Evolutionary conservation across 2,888 invertebrate species (phyloP).

Genomic region (Orchesella flavescens): DNA sequence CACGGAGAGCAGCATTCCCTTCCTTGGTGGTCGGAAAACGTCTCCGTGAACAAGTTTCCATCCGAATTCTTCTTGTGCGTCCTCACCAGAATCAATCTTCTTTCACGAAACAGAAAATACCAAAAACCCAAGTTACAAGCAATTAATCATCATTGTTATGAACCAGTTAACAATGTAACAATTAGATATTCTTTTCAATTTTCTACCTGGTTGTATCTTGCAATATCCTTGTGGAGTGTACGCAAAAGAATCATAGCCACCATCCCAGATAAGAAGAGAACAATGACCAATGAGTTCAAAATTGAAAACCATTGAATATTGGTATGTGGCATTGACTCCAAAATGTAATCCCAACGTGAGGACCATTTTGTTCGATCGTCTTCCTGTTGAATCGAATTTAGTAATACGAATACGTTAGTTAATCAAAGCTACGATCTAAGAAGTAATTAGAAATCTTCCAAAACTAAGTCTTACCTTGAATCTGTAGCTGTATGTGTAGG

Average conservation of each 20-base stretch:
- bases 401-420: no score
- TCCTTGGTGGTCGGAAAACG: constrained; percentile 81
- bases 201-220: constrained; percentile 92
- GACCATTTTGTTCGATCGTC: constrained; percentile 96
- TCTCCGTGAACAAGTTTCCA: constrained; percentile 82
- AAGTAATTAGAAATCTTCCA: neutral
- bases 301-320: constrained; percentile 99
- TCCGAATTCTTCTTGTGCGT: constrained; percentile 87
- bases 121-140: neutral
- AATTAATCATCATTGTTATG: neutral
- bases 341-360: constrained; percentile 98
- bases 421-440: constrained; percentile 4
- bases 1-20: constrained; percentile 96
- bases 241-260: constrained; percentile 98
- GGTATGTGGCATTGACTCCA: constrained; percentile 98
- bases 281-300: constrained; percentile 96
- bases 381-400: constrained; percentile 74
- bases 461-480: constrained; percentile 78
- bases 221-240: constrained; percentile 98
- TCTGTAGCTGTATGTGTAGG: constrained; percentile 90
- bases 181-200: neutral
- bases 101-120: constrained; percentile 46
- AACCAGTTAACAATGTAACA: neutral
- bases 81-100: constrained; percentile 76
- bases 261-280: constrained; percentile 97